phyloP scores from a whole-genome alignment of 2,888 invertebrate genomes.

The Andrena marginata region DNA sequence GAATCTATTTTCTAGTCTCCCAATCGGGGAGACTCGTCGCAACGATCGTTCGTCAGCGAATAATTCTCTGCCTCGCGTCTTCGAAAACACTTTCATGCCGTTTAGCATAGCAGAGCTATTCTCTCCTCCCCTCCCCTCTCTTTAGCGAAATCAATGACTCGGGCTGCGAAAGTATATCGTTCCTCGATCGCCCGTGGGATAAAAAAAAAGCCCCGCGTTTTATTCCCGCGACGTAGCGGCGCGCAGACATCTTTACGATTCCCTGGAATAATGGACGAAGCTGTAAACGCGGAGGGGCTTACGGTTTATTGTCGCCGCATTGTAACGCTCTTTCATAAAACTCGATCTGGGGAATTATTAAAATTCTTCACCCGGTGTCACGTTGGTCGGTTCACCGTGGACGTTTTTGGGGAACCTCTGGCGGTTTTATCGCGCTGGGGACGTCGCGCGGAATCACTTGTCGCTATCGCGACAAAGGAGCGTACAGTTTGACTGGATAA shows the following conservation, averaged over 20 bases:
- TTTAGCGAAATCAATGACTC: background rate
- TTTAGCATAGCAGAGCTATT: background rate
- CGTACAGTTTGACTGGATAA: too few relatives aligned
- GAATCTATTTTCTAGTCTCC: background rate
- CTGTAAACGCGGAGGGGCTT: constrained; percentile 48
- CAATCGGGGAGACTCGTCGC: background rate
- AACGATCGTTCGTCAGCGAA: too few relatives aligned
- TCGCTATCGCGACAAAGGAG: background rate
- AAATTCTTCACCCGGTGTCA: constrained; percentile 26
- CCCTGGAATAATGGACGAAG: constrained; percentile 43
- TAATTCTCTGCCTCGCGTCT: too few relatives aligned
- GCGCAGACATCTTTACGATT: constrained; percentile 48
- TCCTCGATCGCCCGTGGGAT: background rate
- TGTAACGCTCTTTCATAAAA: constrained; percentile 47
- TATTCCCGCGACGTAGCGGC: constrained; percentile 32
- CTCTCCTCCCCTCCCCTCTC: background rate
- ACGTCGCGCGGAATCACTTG: constrained; percentile 4
- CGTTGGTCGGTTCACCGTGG: background rate
- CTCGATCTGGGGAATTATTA: constrained; percentile 49
- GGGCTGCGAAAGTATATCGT: background rate
- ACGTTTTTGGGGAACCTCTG: background rate
- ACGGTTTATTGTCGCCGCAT: constrained; percentile 41
- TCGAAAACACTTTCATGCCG: background rate
- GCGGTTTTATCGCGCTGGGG: background rate
- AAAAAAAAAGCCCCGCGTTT: constrained; percentile 11